These are phyloP conservation scores for Girardinus metallicus DNA, from an alignment of 2,797 vertebrate genomes.

Conservation along the genomic window DNA sequence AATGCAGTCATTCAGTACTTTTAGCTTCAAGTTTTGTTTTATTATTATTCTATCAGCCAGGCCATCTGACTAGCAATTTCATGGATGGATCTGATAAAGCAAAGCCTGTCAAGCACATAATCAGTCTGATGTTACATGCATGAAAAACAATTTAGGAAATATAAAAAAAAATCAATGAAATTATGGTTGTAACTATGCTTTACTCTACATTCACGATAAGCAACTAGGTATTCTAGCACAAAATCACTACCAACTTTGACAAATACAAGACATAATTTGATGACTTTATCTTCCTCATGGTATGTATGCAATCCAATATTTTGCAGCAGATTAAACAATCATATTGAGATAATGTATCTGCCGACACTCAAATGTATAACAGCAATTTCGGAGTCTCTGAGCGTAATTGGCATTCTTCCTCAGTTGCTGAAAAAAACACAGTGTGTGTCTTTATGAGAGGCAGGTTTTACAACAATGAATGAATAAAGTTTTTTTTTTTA, in stretches of 20 bases:
- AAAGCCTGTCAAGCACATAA: not conserved
- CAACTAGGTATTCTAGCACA: not conserved
- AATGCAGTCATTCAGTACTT: not conserved
- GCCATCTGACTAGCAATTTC: not conserved
- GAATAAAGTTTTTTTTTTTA: not conserved
- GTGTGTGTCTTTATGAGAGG: not conserved
- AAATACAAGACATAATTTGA: not conserved
- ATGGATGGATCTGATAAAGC: not conserved
- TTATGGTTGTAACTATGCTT: not conserved
- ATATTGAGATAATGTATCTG: not conserved
- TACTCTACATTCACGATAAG: not conserved
- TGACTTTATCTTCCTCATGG: not conserved
- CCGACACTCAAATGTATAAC: not conserved
- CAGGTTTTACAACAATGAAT: not conserved
- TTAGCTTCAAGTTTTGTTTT: not conserved
- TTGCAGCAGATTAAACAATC: not conserved
- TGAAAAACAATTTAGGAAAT: not conserved
- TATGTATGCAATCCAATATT: not conserved
- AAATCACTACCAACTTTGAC: not conserved
- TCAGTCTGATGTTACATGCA: not conserved
- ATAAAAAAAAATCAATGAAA: not conserved
- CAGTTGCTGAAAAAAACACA: not conserved
- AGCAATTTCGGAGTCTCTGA: not conserved
- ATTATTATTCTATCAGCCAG: not conserved
- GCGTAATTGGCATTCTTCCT: not conserved